Conservation (phyloP, 2,888 invertebrate genomes). For the Mylabris sibirica region DNA sequence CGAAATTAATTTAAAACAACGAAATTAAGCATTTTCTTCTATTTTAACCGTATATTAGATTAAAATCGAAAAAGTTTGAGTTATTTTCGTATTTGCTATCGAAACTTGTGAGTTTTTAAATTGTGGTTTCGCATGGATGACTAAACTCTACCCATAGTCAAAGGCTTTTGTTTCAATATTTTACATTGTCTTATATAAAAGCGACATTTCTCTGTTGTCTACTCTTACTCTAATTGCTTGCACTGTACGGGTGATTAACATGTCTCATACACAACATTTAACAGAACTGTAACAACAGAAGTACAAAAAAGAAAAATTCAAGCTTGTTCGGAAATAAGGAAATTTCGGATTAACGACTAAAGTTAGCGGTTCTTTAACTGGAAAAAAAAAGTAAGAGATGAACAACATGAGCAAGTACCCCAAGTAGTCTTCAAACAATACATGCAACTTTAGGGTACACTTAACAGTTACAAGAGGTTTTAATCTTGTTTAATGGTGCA, state of each 20-base stretch:
- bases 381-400: background rate
- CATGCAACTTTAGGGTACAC: conserved; percentile 38
- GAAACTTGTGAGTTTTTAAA: conserved; percentile 1
- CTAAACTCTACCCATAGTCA: conserved; percentile 9
- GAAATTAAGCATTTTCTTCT: background rate
- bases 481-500: conserved; percentile 54
- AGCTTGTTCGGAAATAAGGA: background rate
- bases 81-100: background rate
- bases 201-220: conserved; percentile 26
- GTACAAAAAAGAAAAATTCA: background rate
- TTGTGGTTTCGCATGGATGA: conserved; percentile 12
- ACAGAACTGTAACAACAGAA: too few relatives aligned
- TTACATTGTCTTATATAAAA: conserved; percentile 29
- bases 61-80: background rate
- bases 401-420: conserved; percentile 10
- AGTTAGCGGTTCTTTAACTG: background rate
- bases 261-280: too few relatives aligned
- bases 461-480: conserved; percentile 48
- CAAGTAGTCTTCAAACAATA: conserved; percentile 29
- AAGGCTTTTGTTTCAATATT: conserved; percentile 26
- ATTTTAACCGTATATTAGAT: background rate
- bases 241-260: conserved; percentile 18
- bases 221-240: conserved; percentile 32
- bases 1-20: background rate
- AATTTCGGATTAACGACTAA: background rate